Percentiles rank a stretch among this genome's conserved stretches.
Evolutionary conservation across 2,113 vertebrate genomes (phyloP).

Genomic region (Clarias magur): DNA sequence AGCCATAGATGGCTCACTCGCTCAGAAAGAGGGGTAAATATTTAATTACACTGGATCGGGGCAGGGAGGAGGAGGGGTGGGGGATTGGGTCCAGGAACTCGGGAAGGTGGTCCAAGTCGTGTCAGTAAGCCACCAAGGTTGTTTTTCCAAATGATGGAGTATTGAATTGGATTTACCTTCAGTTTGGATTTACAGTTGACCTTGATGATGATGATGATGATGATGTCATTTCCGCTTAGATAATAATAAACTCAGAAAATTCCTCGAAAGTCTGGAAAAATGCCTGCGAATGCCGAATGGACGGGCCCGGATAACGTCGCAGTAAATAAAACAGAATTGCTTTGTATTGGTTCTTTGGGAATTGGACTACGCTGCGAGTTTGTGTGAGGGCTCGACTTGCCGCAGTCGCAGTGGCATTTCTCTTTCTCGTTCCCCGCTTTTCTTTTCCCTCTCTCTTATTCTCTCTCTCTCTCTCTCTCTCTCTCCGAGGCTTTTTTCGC

Average conservation of each 20-base stretch:
- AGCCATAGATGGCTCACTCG: slow-evolving; percentile 22
- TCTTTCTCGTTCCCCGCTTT: slow-evolving; percentile 41
- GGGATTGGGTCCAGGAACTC: too few species aligned
- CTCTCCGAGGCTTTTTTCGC: slow-evolving; percentile 46
- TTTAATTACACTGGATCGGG: slow-evolving; percentile 52
- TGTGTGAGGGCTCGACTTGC: slow-evolving; percentile 7
- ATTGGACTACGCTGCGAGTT: not conserved
- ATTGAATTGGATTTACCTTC: not conserved
- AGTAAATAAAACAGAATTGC: not conserved
- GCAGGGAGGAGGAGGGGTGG: slow-evolving; percentile 7
- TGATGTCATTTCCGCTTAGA: not conserved
- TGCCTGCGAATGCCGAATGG: not conserved
- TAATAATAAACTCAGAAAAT: not conserved
- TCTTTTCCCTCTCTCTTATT: not conserved
- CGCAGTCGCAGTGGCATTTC: slow-evolving; percentile 37
- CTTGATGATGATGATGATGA: not conserved
- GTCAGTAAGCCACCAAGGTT: not conserved
- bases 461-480: not conserved
- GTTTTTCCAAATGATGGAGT: not conserved
- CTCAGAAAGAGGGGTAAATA: slow-evolving; percentile 41
- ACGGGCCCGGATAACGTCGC: not conserved
- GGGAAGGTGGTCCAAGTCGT: not conserved
- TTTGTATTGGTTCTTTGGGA: not conserved
- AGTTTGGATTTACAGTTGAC: not conserved
- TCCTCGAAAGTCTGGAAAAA: not conserved